These are phyloP conservation scores for Novumbra hubbsi DNA, from an alignment of 2,797 vertebrate genomes.

Conservation along the genomic window DNA sequence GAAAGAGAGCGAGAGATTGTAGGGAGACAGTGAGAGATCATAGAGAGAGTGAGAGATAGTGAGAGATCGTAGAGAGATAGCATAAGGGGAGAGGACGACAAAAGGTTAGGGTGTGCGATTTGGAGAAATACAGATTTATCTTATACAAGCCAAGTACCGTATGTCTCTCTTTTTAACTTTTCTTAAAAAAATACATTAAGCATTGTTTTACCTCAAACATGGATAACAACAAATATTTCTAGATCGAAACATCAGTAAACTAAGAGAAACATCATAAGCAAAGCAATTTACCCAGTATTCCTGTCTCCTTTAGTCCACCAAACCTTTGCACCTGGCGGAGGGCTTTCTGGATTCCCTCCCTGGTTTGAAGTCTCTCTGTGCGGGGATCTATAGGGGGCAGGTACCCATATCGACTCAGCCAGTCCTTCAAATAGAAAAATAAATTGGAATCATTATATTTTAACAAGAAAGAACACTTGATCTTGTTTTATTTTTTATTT, in stretches of 20 bases:
- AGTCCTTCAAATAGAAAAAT: constrained; percentile 73
- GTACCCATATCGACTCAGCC: constrained; percentile 89
- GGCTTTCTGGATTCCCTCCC: constrained; percentile 73
- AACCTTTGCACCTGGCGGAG: constrained; percentile 86
- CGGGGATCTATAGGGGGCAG: constrained; percentile 79
- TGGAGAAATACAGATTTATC: too few relatives aligned
- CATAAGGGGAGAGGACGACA: too few relatives aligned
- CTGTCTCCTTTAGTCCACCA: constrained; percentile 78
- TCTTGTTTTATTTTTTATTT: too few relatives aligned
- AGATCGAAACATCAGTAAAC: neutral
- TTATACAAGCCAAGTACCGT: too few relatives aligned
- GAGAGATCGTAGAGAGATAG: too few relatives aligned
- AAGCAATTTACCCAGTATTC: constrained; percentile 74
- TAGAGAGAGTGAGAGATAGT: too few relatives aligned
- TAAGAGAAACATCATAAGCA: neutral
- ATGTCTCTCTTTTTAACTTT: too few relatives aligned
- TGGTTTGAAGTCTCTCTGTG: constrained; percentile 79
- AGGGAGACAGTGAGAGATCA: too few relatives aligned
- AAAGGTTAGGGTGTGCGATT: too few relatives aligned
- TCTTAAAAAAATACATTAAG: too few relatives aligned
- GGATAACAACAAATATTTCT: neutral
- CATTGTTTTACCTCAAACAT: too few relatives aligned
- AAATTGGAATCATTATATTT: neutral
- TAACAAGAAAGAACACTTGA: too few relatives aligned
- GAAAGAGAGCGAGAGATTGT: neutral